Percentiles rank a stretch among this genome's conserved stretches.
These are phyloP conservation scores for Heterohyrax brucei DNA, from an alignment of 2,797 vertebrate species.

Conservation along the genomic window DNA sequence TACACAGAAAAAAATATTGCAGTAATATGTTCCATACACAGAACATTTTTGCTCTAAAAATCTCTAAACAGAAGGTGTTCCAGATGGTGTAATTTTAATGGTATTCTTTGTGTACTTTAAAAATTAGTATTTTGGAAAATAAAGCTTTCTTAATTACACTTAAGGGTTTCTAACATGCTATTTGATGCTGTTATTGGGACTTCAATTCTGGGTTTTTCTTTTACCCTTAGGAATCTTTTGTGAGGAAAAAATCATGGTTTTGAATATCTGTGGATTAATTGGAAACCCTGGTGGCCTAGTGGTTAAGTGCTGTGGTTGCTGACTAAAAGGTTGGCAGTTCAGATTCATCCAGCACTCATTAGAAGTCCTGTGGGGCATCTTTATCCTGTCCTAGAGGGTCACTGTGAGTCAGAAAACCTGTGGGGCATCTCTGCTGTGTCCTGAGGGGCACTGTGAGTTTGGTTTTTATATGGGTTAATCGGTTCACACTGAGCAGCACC, in stretches of 20 bases:
- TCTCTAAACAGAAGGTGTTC: conserved; percentile 85
- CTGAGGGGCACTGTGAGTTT: too few species aligned
- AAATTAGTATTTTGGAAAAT: conserved; percentile 86
- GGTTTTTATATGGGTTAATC: background rate
- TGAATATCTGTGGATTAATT: background rate
- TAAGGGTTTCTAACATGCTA: conserved; percentile 74
- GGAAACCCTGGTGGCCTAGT: background rate
- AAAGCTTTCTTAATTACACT: conserved; percentile 81
- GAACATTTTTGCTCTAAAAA: conserved; percentile 78
- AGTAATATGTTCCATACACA: conserved; percentile 78
- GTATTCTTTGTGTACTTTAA: conserved; percentile 81
- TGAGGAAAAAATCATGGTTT: background rate
- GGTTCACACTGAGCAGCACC: background rate
- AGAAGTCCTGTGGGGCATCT: too few species aligned
- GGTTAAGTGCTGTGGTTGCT: too few species aligned
- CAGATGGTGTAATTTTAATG: conserved; percentile 80
- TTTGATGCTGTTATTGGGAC: conserved; percentile 73
- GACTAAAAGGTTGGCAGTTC: too few species aligned
- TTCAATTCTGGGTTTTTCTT: conserved; percentile 67
- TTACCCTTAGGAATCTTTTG: conserved; percentile 72
- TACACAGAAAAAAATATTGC: conserved; percentile 80
- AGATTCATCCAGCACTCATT: too few species aligned
- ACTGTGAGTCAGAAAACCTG: too few species aligned
- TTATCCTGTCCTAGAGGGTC: too few species aligned
- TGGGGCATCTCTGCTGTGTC: too few species aligned